Conservation (phyloP, 2,113 vertebrate genomes). For the Mesitornis unicolor region DNA sequence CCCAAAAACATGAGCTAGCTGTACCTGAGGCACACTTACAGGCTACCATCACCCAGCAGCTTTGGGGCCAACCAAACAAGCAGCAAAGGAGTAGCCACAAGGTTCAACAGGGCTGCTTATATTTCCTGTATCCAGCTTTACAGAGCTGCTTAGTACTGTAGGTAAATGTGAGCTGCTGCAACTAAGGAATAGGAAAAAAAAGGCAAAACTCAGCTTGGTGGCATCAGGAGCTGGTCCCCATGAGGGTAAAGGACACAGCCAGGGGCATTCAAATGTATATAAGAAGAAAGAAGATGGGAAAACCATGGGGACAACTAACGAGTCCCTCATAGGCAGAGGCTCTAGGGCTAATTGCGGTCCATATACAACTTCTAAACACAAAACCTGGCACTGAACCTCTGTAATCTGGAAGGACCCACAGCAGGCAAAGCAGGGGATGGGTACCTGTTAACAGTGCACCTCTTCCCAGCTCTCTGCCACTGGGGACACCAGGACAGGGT, state of each 20-base stretch:
- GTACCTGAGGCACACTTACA: background rate
- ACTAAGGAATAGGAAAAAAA: background rate
- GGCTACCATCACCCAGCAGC: background rate
- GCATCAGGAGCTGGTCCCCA: background rate
- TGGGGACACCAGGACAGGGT: background rate
- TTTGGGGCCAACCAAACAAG: background rate
- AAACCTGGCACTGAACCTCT: accelerated
- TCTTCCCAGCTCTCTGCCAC: background rate
- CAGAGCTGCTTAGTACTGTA: background rate
- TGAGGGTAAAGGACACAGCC: background rate
- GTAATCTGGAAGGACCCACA: background rate
- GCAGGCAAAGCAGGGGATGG: background rate
- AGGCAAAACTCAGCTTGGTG: background rate
- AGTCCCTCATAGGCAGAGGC: background rate
- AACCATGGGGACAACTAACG: background rate
- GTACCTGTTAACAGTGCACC: background rate
- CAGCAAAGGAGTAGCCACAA: accelerated
- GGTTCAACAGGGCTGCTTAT: accelerated
- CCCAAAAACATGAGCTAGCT: background rate
- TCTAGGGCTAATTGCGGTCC: background rate
- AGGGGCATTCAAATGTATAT: background rate
- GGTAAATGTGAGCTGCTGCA: background rate
- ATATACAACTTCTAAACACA: background rate
- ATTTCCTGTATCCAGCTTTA: background rate
- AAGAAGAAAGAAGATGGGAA: background rate